These are phyloP conservation scores for Antechinus flavipes DNA, from an alignment of 2,113 vertebrate genomes.

Conservation along the genomic window DNA sequence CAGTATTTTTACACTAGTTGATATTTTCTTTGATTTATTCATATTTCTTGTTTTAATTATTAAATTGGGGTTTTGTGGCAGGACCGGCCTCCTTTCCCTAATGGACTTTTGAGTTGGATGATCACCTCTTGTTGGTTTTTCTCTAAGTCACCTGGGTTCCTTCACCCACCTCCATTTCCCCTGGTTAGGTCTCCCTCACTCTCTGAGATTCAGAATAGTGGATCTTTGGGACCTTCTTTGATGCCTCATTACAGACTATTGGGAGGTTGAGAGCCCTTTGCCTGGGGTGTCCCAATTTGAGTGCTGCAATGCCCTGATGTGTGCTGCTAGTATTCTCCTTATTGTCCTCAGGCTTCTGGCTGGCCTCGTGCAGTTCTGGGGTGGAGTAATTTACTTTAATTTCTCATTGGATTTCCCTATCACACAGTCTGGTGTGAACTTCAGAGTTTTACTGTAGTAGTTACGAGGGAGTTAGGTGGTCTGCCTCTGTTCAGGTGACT, in stretches of 20 bases:
- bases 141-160: neutral
- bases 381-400: neutral
- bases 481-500: neutral
- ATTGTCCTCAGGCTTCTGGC: neutral
- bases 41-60: neutral
- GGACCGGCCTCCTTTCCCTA: neutral
- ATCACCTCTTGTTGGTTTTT: neutral
- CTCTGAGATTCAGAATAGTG: neutral
- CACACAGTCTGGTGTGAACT: neutral
- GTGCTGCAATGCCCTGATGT: neutral
- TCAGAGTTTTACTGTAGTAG: neutral
- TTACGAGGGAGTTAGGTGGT: neutral
- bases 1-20: too few species aligned
- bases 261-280: neutral
- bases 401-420: neutral
- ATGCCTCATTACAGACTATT: neutral
- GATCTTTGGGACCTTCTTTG: neutral
- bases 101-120: neutral
- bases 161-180: neutral
- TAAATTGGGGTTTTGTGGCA: neutral
- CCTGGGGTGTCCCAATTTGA: neutral
- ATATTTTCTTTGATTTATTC: neutral
- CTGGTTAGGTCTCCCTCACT: neutral
- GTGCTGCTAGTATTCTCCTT: neutral
- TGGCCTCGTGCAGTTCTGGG: neutral